Conservation (phyloP, 1,140 invertebrate genomes). For the Drosophila novamexicana region DNA sequence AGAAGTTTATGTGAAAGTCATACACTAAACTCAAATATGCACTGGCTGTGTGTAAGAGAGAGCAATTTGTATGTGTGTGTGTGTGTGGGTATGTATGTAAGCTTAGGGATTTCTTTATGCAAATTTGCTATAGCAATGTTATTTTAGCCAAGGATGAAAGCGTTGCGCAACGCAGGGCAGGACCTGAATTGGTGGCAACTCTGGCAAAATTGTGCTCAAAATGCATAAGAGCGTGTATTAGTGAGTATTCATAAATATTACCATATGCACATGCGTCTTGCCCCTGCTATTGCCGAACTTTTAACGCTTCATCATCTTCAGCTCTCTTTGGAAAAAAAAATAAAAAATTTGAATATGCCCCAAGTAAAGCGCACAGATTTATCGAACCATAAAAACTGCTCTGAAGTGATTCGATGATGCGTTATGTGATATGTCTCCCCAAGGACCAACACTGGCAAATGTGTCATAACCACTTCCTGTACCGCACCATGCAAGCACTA, state of each 20-base stretch:
- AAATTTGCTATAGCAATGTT: slow-evolving; percentile 67
- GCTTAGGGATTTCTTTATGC: slow-evolving; percentile 70
- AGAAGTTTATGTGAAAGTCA: slow-evolving; percentile 66
- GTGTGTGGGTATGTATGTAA: slow-evolving; percentile 30
- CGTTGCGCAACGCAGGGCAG: background rate
- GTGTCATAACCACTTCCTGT: background rate
- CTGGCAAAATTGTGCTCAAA: slow-evolving; percentile 59
- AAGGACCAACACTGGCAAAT: background rate
- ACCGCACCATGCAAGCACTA: background rate
- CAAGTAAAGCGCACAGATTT: slow-evolving; percentile 62
- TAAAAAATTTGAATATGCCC: slow-evolving; percentile 56
- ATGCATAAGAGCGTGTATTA: slow-evolving; percentile 61
- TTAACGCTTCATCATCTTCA: slow-evolving; percentile 13
- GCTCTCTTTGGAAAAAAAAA: slow-evolving; percentile 30
- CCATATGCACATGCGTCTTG: slow-evolving; percentile 50
- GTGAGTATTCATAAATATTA: slow-evolving; percentile 63
- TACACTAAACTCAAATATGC: slow-evolving; percentile 62
- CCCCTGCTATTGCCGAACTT: background rate
- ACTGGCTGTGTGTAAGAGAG: slow-evolving; percentile 23
- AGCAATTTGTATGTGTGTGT: slow-evolving; percentile 4
- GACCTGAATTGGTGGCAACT: slow-evolving; percentile 21
- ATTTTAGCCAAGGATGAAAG: slow-evolving; percentile 56
- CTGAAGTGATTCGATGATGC: slow-evolving; percentile 35
- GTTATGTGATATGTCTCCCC: slow-evolving; percentile 33
- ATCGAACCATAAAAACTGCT: slow-evolving; percentile 53